Evolutionary conservation across 2,888 invertebrate species (phyloP), one percentile per base, ranked within the genome.

Genomic region (Sycophila texana): DNA sequence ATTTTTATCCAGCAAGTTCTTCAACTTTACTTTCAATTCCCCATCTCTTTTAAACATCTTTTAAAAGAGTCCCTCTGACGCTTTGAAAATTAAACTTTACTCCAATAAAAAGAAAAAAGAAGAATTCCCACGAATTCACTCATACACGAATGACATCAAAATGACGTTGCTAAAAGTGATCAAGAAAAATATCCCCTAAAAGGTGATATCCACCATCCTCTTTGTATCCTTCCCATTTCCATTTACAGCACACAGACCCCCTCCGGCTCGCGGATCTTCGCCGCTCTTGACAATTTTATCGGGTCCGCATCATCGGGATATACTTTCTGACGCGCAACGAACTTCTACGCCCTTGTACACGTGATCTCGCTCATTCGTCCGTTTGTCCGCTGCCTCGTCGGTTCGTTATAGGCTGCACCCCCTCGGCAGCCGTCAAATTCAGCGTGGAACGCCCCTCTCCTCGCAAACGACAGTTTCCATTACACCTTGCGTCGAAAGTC

Each of bases 381-480:
- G 63, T 74, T 74, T 74, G 70, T 70, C 70, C 70, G 20, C 47
- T 51, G 53, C 70, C 57, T 74, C 22, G n/a, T n/a, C 65, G 65
- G 60, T 74, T 79, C 78, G 74, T 70, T 79, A 79, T n/a, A n/a
- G n/a, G 78, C 49, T 7, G 39, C 22, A 47, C 57, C 30, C 30
- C 60, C 22, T 49, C 57, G 3, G 2, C 51, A 55, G 26, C 18
- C 22, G 20, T 66, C 47, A 55, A 61, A 16, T 39, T 39, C 39
- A 39, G 39, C n/a, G n/a, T 10, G 10, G 39, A 39, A 10, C 39
- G 10, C 39, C 39, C 39, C 39, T 26, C 55, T 20, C 65, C 20
- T n/a, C 20, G 5, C 20, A 55, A 5, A n/a, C 16, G 51, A 67
- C 53, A 18, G 57, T 57, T 65, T 65, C 70, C 70, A 76, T 76